phyloP scores from a whole-genome alignment of 2,888 invertebrate species.

The Cosmorhoe ocellata region DNA sequence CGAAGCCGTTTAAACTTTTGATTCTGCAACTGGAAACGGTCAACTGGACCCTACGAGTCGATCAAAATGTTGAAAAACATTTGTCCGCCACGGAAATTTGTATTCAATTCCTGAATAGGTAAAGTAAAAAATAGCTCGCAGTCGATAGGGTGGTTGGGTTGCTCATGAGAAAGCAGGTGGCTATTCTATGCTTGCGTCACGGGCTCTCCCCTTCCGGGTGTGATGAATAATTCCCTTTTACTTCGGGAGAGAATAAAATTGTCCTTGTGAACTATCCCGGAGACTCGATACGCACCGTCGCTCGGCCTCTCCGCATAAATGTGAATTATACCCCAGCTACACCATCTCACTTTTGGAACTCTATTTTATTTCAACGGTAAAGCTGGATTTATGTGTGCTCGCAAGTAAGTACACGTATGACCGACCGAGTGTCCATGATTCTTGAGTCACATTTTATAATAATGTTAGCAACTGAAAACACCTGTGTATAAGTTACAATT shows the following conservation, averaged over 20 bases:
- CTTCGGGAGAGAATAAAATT: conserved; percentile 70
- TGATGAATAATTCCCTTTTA: conserved; percentile 82
- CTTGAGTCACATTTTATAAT: too few species aligned
- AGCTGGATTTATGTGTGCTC: conserved; percentile 68
- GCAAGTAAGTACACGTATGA: conserved; percentile 60
- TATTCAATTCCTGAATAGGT: conserved; percentile 9
- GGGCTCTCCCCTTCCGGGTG: conserved; percentile 82
- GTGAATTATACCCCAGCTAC: conserved; percentile 77
- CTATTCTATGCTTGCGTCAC: conserved; percentile 80
- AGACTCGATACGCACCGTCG: conserved; percentile 76
- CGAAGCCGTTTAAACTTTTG: conserved; percentile 79
- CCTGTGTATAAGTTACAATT: too few species aligned
- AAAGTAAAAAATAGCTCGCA: conserved; percentile 32
- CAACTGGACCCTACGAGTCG: conserved; percentile 76
- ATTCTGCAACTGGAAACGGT: conserved; percentile 81
- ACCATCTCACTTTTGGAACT: conserved; percentile 74
- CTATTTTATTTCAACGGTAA: conserved; percentile 74
- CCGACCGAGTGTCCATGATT: conserved; percentile 41
- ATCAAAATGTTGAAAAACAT: conserved; percentile 46
- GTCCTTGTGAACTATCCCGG: conserved; percentile 78
- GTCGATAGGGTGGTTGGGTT: conserved; percentile 42
- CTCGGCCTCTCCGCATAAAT: conserved; percentile 68
- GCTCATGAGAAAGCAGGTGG: conserved; percentile 57
- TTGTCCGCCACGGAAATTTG: not conserved
- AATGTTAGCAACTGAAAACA: too few species aligned